These are phyloP conservation scores for Suillia variegata DNA, from an alignment of 2,888 invertebrate species.

Conservation along the genomic window DNA sequence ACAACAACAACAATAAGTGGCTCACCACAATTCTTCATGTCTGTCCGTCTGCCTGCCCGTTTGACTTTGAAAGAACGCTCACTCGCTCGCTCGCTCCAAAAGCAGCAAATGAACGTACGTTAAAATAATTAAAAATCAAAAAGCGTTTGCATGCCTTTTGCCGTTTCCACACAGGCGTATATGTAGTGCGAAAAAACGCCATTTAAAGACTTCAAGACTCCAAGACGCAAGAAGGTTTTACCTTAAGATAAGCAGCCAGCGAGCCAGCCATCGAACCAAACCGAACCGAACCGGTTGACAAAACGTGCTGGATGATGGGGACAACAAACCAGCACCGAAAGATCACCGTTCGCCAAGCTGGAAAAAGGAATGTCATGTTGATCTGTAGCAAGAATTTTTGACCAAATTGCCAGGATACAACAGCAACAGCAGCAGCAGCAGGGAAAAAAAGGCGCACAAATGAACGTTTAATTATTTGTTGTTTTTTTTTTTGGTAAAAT, in stretches of 20 bases:
- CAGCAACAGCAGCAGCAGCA: slow-evolving; percentile 36
- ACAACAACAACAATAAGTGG: not conserved
- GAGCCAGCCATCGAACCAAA: not conserved
- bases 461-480: slow-evolving; percentile 48
- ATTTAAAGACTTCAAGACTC: slow-evolving; percentile 52
- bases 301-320: slow-evolving; percentile 29
- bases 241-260: slow-evolving; percentile 9
- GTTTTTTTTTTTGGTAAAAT: slow-evolving; percentile 31
- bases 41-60: not conserved
- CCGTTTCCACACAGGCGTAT: not conserved
- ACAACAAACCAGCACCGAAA: not conserved
- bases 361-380: slow-evolving; percentile 35
- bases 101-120: slow-evolving; percentile 40
- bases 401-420: slow-evolving; percentile 44
- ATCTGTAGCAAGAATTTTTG: slow-evolving; percentile 35
- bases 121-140: slow-evolving; percentile 48
- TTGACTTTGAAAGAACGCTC: no score
- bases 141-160: slow-evolving; percentile 32
- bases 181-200: slow-evolving; percentile 49
- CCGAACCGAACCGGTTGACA: slow-evolving; percentile 42
- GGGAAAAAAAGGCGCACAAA: not conserved
- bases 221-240: slow-evolving; percentile 32
- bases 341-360: not conserved
- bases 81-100: slow-evolving; percentile 16
- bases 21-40: not conserved